These are phyloP conservation scores for Mamestra brassicae DNA, from an alignment of 2,888 invertebrate genomes.

Conservation along the genomic window DNA sequence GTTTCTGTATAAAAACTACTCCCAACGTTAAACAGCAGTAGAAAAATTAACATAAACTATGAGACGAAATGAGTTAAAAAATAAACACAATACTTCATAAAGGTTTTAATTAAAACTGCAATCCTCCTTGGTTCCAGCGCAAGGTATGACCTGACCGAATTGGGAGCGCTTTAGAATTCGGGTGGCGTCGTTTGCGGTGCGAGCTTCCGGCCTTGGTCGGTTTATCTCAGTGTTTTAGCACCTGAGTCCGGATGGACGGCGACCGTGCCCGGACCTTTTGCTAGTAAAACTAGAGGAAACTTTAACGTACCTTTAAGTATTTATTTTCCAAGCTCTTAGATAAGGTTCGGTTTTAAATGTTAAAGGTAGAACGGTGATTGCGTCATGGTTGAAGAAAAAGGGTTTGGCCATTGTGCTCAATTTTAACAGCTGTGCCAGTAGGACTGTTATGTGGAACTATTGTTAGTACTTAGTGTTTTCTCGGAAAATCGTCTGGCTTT, in stretches of 20 bases:
- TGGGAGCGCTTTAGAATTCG: slow-evolving; percentile 52
- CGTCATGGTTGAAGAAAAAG: slow-evolving; percentile 2
- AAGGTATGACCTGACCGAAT: slow-evolving; percentile 41
- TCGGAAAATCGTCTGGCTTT: background rate
- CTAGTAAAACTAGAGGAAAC: slow-evolving; percentile 68
- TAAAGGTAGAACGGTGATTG: slow-evolving; percentile 37
- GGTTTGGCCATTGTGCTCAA: slow-evolving; percentile 16
- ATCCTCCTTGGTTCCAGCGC: slow-evolving; percentile 56
- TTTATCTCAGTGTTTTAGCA: slow-evolving; percentile 77
- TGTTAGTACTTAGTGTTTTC: slow-evolving; percentile 5
- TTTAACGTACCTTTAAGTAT: slow-evolving; percentile 61
- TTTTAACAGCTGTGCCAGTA: slow-evolving; percentile 12
- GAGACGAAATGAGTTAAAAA: slow-evolving; percentile 56
- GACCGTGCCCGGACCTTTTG: slow-evolving; percentile 55
- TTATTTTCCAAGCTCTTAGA: slow-evolving; percentile 57
- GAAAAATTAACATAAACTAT: slow-evolving; percentile 58
- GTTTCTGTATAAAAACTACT: slow-evolving; percentile 32
- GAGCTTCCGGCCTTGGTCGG: slow-evolving; percentile 65
- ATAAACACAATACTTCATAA: slow-evolving; percentile 60
- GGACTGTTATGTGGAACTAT: background rate
- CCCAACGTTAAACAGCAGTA: slow-evolving; percentile 33
- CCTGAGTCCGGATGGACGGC: slow-evolving; percentile 73
- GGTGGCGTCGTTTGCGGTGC: slow-evolving; percentile 43
- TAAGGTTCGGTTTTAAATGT: slow-evolving; percentile 55
- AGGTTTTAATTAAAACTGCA: slow-evolving; percentile 62